Evolutionary conservation across 2,113 vertebrate species (phyloP).

Genomic region (Chitala chitala): DNA sequence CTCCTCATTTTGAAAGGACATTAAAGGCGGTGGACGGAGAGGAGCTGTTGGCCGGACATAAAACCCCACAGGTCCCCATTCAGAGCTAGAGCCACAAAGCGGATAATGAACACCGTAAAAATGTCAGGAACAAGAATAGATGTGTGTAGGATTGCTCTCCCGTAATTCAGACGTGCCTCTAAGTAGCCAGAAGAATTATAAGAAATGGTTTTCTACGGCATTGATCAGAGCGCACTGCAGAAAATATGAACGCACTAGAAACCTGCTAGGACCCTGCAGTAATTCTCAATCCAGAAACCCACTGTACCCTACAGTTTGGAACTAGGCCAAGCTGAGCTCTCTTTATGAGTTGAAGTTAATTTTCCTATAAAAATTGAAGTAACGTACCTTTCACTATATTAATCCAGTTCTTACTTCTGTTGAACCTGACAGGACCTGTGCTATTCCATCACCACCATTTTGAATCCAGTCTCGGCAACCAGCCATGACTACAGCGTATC

Average conservation of each 20-base stretch:
- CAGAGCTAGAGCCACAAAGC: conserved; percentile 89
- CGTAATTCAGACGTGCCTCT: conserved; percentile 94
- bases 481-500: conserved; percentile 18
- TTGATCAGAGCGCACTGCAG: conserved; percentile 87
- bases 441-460: conserved; percentile 29
- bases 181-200: conserved; percentile 97
- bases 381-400: conserved; percentile 42
- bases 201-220: conserved; percentile 92
- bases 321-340: conserved; percentile 39
- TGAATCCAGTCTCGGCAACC: conserved; percentile 22
- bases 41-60: conserved; percentile 77
- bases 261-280: conserved; percentile 73
- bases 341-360: conserved; percentile 46
- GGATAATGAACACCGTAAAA: conserved; percentile 99
- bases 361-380: conserved; percentile 41
- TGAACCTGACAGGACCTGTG: conserved; percentile 27
- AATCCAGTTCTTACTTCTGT: conserved; percentile 24
- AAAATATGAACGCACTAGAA: conserved; percentile 88
- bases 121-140: conserved; percentile 93
- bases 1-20: conserved; percentile 48
- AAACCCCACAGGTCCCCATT: conserved; percentile 79
- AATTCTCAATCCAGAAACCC: conserved; percentile 71
- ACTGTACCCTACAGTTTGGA: conserved; percentile 37
- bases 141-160: conserved; percentile 83
- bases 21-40: conserved; percentile 69